Conservation (phyloP, 2,888 invertebrate species). For the Yponomeuta sedellus region DNA sequence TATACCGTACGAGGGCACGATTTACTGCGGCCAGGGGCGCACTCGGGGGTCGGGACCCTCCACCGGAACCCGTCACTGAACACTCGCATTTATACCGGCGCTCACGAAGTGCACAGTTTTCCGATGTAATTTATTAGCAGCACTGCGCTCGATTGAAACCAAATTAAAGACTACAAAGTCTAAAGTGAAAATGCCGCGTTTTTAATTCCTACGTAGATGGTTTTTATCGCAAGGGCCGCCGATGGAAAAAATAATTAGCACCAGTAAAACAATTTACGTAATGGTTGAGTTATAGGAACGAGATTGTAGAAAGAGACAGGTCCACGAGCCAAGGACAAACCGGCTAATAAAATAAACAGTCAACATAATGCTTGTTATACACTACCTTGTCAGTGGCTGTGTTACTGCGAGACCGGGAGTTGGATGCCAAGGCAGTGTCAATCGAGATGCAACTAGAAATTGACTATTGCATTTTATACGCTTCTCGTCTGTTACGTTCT, state of each 20-base stretch:
- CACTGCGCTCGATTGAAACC: slow-evolving; percentile 12
- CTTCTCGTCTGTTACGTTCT: background rate
- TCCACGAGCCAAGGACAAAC: slow-evolving; percentile 10
- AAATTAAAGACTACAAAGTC: slow-evolving; percentile 12
- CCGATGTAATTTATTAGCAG: slow-evolving; percentile 14
- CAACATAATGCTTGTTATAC: background rate
- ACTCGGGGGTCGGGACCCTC: slow-evolving; percentile 21
- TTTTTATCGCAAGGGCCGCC: background rate
- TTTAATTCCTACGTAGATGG: background rate
- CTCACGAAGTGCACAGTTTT: slow-evolving; percentile 16
- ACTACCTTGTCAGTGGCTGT: background rate
- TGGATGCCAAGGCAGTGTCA: background rate
- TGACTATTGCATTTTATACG: background rate
- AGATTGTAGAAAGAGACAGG: slow-evolving; percentile 6
- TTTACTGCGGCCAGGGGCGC: slow-evolving; percentile 28
- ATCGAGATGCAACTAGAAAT: background rate
- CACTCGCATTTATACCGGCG: slow-evolving; percentile 16
- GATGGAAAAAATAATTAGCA: slow-evolving; percentile 1
- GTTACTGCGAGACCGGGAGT: background rate
- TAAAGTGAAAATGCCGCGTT: background rate
- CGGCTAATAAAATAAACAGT: background rate
- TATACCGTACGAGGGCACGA: slow-evolving; percentile 26
- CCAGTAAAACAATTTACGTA: slow-evolving; percentile 3
- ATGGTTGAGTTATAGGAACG: slow-evolving; percentile 4
- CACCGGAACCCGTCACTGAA: slow-evolving; percentile 17